These are phyloP conservation scores for Boloria selene DNA, from an alignment of 2,888 invertebrate species.

Conservation along the genomic window DNA sequence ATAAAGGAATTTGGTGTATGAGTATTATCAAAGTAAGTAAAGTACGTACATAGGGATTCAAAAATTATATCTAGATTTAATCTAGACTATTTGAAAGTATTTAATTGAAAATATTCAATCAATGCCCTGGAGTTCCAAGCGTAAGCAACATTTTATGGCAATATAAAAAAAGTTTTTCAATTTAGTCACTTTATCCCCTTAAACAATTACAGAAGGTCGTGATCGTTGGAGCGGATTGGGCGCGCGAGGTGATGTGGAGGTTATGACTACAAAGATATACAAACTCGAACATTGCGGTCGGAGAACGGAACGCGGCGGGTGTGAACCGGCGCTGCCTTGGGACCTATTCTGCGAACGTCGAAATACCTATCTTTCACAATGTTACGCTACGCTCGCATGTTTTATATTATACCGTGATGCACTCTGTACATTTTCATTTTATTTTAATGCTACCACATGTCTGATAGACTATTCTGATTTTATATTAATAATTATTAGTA, in stretches of 20 bases:
- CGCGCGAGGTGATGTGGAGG: constrained; percentile 65
- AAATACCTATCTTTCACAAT: constrained; percentile 20
- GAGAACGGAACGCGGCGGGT: constrained; percentile 64
- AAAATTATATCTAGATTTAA: too few relatives aligned
- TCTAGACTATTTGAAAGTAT: not conserved
- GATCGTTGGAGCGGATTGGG: constrained; percentile 55
- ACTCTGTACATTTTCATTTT: not conserved
- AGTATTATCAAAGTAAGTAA: too few relatives aligned
- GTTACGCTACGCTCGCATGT: constrained; percentile 9
- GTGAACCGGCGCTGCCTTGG: constrained; percentile 51
- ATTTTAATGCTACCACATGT: not conserved
- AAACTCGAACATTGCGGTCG: constrained; percentile 64
- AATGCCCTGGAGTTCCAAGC: too few relatives aligned
- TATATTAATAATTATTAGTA: not conserved
- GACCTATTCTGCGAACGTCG: constrained; percentile 53
- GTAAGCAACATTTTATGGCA: not conserved
- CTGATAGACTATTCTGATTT: not conserved
- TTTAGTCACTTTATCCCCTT: constrained; percentile 25
- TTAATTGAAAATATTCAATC: not conserved
- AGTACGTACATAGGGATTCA: too few relatives aligned
- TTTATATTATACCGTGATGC: constrained; percentile 9
- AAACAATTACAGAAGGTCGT: constrained; percentile 48
- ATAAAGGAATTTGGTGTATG: too few relatives aligned
- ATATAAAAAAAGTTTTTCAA: not conserved
- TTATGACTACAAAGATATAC: constrained; percentile 69